Evolutionary conservation across 2,113 vertebrate species (phyloP).

Genomic region (Paradisaea rubra): DNA sequence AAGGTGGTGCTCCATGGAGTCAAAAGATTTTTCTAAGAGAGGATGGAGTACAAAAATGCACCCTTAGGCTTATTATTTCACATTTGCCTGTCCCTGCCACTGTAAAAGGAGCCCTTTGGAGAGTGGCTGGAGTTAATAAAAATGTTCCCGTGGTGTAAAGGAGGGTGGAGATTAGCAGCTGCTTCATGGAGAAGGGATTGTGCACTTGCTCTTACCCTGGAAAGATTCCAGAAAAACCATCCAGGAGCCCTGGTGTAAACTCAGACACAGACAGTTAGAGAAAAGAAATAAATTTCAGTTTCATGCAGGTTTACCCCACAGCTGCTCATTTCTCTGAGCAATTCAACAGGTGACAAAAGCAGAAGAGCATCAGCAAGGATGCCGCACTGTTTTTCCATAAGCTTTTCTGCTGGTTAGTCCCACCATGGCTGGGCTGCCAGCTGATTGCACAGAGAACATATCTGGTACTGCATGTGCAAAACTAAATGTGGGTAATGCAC

Average conservation of each 20-base stretch:
- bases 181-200: neutral
- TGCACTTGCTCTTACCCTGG: neutral
- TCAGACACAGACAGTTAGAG: neutral
- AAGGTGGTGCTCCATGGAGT: neutral
- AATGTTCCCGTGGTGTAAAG: neutral
- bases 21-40: neutral
- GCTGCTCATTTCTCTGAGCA: neutral
- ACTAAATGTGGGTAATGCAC: neutral
- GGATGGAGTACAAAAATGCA: fast-evolving
- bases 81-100: neutral
- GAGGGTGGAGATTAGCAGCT: neutral
- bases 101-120: neutral
- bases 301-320: neutral
- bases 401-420: neutral
- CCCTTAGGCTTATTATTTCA: neutral
- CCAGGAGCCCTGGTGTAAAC: fast-evolving
- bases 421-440: neutral
- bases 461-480: neutral
- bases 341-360: neutral
- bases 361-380: neutral
- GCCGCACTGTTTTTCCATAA: neutral
- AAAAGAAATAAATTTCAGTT: neutral
- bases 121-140: neutral
- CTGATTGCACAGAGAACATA: neutral
- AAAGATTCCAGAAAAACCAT: neutral